Evolutionary conservation across 2,888 invertebrate genomes (phyloP).

Genomic region (Drosophila fungiperda): DNA sequence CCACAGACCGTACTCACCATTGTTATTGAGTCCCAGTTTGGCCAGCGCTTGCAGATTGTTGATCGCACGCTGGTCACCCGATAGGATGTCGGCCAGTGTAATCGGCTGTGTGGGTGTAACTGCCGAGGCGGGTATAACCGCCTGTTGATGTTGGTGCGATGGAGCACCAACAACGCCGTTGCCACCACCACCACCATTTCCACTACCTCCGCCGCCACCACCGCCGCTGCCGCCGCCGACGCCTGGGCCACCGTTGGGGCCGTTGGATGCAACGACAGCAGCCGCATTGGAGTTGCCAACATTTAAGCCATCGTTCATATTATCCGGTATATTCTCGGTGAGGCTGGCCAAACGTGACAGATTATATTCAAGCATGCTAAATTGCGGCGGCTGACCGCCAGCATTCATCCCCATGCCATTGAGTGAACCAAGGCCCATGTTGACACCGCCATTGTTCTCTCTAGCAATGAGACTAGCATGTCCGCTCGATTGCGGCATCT

Average conservation of each 20-base stretch:
- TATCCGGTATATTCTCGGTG: constrained; percentile 88
- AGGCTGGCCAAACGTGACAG: constrained; percentile 93
- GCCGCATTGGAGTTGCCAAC: constrained; percentile 57
- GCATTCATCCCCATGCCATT: constrained; percentile 70
- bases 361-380: constrained; percentile 94
- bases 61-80: constrained; percentile 91
- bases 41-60: constrained; percentile 96
- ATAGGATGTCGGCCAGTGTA: constrained; percentile 91
- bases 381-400: constrained; percentile 85
- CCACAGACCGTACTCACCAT: constrained; percentile 86
- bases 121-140: constrained; percentile 84
- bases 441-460: constrained; percentile 60
- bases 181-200: background rate
- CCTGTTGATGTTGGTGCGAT: constrained; percentile 67
- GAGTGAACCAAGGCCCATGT: constrained; percentile 45
- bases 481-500: constrained; percentile 45
- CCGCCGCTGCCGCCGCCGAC: background rate
- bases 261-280: constrained; percentile 38
- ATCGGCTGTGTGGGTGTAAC: constrained; percentile 88
- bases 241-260: constrained; percentile 17
- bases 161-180: constrained; percentile 15
- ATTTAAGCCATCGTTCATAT: constrained; percentile 82
- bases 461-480: constrained; percentile 63
- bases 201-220: background rate
- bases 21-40: constrained; percentile 90